Conservation (phyloP, 2,113 vertebrate genomes). For the Spea multiplicata region DNA sequence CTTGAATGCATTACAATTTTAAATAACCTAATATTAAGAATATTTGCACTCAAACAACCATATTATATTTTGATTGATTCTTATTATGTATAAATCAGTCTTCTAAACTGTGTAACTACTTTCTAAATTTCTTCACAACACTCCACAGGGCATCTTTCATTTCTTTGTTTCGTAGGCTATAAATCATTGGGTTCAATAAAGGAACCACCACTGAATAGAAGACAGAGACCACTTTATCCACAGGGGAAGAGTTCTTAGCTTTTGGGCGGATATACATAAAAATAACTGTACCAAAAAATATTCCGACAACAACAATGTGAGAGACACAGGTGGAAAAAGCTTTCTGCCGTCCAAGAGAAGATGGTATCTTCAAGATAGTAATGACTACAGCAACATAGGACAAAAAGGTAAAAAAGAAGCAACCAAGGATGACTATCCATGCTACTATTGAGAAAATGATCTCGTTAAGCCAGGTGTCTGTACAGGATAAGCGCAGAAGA, state of each 20-base stretch:
- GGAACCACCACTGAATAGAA: conserved; percentile 11
- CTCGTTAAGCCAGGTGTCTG: not conserved
- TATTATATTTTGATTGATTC: too few species aligned
- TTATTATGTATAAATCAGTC: too few species aligned
- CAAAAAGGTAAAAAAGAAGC: conserved; percentile 5
- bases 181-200: conserved; percentile 16
- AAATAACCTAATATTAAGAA: too few species aligned
- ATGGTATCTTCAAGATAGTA: conserved; percentile 1
- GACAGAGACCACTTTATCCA: conserved; percentile 13
- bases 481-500: not conserved
- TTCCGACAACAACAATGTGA: conserved; percentile 1
- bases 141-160: conserved; percentile 1
- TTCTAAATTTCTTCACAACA: not conserved
- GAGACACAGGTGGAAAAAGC: conserved; percentile 1
- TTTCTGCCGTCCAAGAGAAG: not conserved
- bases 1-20: too few species aligned
- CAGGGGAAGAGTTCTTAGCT: not conserved
- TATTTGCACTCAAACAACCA: too few species aligned
- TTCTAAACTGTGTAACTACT: too few species aligned
- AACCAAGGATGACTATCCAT: conserved; percentile 13
- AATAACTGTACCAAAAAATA: conserved; percentile 19
- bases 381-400: conserved; percentile 7
- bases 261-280: conserved; percentile 17
- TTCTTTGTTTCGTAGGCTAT: conserved; percentile 16
- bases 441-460: conserved; percentile 1